Base-by-base conservation (phyloP, 2,888 invertebrate species). In the Odontocerum albicorne region DNA sequence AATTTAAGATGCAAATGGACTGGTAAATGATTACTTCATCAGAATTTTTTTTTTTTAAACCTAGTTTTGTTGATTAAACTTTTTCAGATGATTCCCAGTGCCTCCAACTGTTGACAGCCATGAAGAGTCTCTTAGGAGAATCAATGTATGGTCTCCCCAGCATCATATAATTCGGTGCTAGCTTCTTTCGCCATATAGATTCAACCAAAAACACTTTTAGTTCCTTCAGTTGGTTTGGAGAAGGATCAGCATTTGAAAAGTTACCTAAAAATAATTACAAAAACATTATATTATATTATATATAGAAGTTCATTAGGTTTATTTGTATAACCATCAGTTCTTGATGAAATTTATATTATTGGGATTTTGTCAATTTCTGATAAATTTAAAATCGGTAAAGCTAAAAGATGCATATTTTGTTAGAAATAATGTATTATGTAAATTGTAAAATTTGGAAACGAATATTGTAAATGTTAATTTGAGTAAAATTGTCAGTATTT, bases 131-230 rank as follows among this genome's bases (percentile, higher is more conserved):
- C 6, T 21, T 35, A 13, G 55, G 55, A 33, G n/a, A 40, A 7
- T 42, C 44, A 12, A 16, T 12, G 17, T 43, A 55, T 27, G 42
- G 13, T 43, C 49, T 27, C 4, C 55, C 55, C 12, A 55, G 4
- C 10, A 55, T 10, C 4, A 3, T 49, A 32, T 49, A 55, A 13
- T 32, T 43, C n/a, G 49, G 10, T n/a, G 17, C 15, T 16, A 55
- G 36, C 13, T 50, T 50, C 22, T 19, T 35, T 13, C 55, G 17
- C 6, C 55, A 22, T 20, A 55, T 50, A 7, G 55, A 50, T 43
- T 55, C 55, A 19, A 50, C 36, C 2, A 55, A 42, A 21, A 55
- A 55, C 7, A 45, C 44, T 15, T 31, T 44, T n/a, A 55, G 19
- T 20, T 55, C 55, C 17, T 45, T 50, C 17, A 55, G 4, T 50